Conservation (phyloP, 2,888 invertebrate species). For the Microctonus brassicae region DNA sequence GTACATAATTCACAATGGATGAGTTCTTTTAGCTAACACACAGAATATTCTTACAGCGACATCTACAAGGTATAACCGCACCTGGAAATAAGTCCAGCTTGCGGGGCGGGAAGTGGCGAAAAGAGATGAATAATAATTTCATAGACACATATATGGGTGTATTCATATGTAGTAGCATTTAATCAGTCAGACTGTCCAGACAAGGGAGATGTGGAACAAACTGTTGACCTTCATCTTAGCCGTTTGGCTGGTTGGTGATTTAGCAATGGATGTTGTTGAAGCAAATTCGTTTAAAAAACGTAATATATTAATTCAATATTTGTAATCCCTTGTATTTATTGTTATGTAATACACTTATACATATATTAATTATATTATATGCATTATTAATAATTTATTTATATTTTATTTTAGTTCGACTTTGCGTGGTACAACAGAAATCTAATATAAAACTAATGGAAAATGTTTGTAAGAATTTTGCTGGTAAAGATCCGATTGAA, state of each 20-base stretch:
- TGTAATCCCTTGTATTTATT: constrained; percentile 18
- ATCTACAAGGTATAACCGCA: too few relatives aligned
- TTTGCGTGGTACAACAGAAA: constrained; percentile 78
- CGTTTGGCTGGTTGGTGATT: constrained; percentile 14
- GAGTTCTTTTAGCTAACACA: too few relatives aligned
- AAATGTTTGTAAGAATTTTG: neutral
- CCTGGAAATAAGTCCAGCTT: too few relatives aligned
- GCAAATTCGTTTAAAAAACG: constrained; percentile 3
- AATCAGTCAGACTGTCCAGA: neutral
- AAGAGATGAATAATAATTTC: constrained; percentile 2
- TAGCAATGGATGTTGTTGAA: neutral
- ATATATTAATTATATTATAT: neutral
- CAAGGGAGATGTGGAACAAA: neutral
- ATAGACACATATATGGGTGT: neutral
- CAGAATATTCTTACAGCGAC: too few relatives aligned
- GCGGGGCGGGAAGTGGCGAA: neutral
- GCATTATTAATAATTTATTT: too few relatives aligned
- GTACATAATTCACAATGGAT: too few relatives aligned
- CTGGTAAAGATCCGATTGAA: constrained; percentile 75
- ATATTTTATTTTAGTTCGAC: constrained; percentile 73
- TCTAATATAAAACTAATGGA: neutral
- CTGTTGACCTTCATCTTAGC: constrained; percentile 33
- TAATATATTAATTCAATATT: neutral
- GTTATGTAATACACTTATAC: neutral
- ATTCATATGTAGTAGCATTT: neutral